Percentiles rank a stretch among this genome's conserved stretches.
These are phyloP conservation scores for Butastur rufipennis DNA, from an alignment of 2,113 vertebrate genomes.

Conservation along the genomic window DNA sequence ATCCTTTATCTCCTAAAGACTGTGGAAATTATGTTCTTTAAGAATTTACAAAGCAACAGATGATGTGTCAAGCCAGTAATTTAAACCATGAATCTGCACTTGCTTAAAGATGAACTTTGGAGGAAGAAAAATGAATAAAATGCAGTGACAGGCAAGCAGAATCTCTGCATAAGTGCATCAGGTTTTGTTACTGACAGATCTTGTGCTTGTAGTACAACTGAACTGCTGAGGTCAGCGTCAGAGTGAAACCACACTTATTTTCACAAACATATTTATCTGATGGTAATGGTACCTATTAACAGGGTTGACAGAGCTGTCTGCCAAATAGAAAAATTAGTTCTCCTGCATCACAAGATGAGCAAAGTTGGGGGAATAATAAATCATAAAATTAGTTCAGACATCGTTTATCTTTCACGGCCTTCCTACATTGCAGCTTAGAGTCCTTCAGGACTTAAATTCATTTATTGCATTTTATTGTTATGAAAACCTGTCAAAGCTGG, in stretches of 20 bases:
- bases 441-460: slow-evolving; percentile 58
- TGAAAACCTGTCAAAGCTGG: slow-evolving; percentile 46
- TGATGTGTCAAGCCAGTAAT: slow-evolving; percentile 63
- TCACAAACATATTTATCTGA: slow-evolving; percentile 55
- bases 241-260: slow-evolving; percentile 38
- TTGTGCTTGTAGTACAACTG: slow-evolving; percentile 40
- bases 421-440: not conserved
- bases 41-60: slow-evolving; percentile 47
- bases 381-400: slow-evolving; percentile 77
- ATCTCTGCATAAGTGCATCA: slow-evolving; percentile 61
- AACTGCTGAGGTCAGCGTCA: slow-evolving; percentile 72
- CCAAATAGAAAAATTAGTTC: slow-evolving; percentile 70
- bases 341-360: slow-evolving; percentile 48
- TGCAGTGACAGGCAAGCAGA: slow-evolving; percentile 47
- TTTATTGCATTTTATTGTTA: slow-evolving; percentile 61
- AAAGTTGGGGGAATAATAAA: slow-evolving; percentile 66
- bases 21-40: slow-evolving; percentile 1
- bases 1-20: not conserved
- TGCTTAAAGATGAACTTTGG: slow-evolving; percentile 71
- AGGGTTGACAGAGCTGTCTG: slow-evolving; percentile 56
- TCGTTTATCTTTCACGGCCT: slow-evolving; percentile 66
- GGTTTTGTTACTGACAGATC: slow-evolving; percentile 61
- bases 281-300: slow-evolving; percentile 66
- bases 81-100: slow-evolving; percentile 64
- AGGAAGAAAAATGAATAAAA: slow-evolving; percentile 69